Percentiles rank a stretch among this genome's conserved stretches.
Evolutionary conservation across 2,113 vertebrate genomes (phyloP).

Genomic region (rabbit (Oryctolagus cuniculus)): DNA sequence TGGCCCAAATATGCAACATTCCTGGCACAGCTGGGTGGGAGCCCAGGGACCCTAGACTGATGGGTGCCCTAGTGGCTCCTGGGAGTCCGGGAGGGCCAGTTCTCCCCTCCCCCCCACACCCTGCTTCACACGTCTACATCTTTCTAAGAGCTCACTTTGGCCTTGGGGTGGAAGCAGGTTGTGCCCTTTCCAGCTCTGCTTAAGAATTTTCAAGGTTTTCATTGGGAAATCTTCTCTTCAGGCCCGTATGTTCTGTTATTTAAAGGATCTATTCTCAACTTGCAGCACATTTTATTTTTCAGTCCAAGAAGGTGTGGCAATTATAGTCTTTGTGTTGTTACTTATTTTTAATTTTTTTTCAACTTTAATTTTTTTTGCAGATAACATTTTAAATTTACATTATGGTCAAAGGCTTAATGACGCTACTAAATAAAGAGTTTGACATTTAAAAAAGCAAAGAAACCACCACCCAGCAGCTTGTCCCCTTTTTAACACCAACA

Average conservation of each 20-base stretch:
- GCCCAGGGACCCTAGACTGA: not conserved
- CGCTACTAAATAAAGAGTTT: too few relatives aligned
- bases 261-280: conserved; percentile 10
- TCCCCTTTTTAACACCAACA: not conserved
- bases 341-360: not conserved
- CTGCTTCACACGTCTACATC: not conserved
- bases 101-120: not conserved
- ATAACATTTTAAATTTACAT: too few relatives aligned
- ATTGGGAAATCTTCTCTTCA: conserved; percentile 10
- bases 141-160: not conserved
- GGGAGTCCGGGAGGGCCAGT: not conserved
- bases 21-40: not conserved
- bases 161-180: conserved; percentile 40
- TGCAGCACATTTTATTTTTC: conserved; percentile 58
- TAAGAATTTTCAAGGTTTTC: conserved; percentile 53
- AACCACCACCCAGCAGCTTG: too few relatives aligned
- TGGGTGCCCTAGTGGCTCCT: not conserved
- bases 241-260: conserved; percentile 42
- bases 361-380: too few relatives aligned
- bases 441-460: too few relatives aligned
- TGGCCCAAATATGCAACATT: not conserved
- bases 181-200: not conserved
- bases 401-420: too few relatives aligned
- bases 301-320: conserved; percentile 37
- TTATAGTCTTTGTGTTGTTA: conserved; percentile 22